Evolutionary conservation across 2,888 invertebrate species (phyloP), one percentile per base, ranked within the genome.

Genomic region (Trichogramma evanescens): DNA sequence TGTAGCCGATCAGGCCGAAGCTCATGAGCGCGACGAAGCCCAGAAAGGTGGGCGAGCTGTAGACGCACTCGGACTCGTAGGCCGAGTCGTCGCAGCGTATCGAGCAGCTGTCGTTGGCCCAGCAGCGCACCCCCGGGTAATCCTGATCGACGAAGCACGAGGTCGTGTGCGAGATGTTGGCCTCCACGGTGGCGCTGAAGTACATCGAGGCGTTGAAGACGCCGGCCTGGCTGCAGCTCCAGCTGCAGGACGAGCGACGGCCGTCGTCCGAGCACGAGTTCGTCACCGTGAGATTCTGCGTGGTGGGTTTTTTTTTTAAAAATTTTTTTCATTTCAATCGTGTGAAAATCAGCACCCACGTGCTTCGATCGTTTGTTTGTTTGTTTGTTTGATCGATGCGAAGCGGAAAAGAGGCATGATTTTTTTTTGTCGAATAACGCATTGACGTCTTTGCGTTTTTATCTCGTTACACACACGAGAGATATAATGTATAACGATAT

Each of bases 1-100:
- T 92, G 72, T 88, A 92, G 4, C 89, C 88, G 61, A 91, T 88
- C 3, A 86, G 89, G 41, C 91, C 91, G 1, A 89, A 65, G 50
- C 87, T 86, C 82, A 89, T 85, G 38, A 90, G 75, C 1, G 86
- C 66, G 0, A 91, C 85, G 67, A 89, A 91, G 3, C 82, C 80
- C 90, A 89, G 91, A 74, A 91, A 92, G 0, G 83, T 81, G 0
- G 78, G 69, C 0, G 86, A 84, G 62, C 78, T 78, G 68, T 89
- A 89, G 13, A 89, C 75, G 59, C 71, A 73, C 10, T 50, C 49
- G 44, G 63, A 54, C 50, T 68, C 61, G 8, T 69, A 65, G n/a
- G 68, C 61, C 1, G 67, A 65, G 56, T 63, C 49, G 44, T 70
- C 62, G 61, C 74, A 74, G 40, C 58, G 63, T 51, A 73, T 63